Evolutionary conservation across 2,888 invertebrate species (phyloP).

Genomic region (Liodrosophila aerea): DNA sequence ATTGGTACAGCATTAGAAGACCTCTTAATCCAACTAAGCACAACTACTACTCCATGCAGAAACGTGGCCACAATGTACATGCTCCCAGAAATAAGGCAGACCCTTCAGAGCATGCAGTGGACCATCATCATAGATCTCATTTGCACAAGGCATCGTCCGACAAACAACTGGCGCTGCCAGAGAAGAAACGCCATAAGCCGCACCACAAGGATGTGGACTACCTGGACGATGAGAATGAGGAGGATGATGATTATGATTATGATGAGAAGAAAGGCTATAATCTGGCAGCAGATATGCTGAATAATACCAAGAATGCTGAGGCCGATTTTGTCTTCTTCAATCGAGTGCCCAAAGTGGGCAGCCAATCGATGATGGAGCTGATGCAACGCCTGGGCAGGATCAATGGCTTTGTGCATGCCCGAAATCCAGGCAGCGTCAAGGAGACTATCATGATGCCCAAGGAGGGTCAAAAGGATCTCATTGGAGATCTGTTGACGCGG

Average conservation of each 20-base stretch:
- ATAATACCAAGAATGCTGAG: slow-evolving; percentile 79
- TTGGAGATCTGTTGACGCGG: slow-evolving; percentile 86
- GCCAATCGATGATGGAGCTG: slow-evolving; percentile 94
- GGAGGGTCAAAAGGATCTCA: slow-evolving; percentile 88
- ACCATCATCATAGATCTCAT: slow-evolving; percentile 36
- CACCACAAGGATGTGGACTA: not conserved
- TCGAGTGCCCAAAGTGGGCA: slow-evolving; percentile 94
- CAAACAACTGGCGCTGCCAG: slow-evolving; percentile 48
- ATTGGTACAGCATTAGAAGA: not conserved
- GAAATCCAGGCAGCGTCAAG: slow-evolving; percentile 91
- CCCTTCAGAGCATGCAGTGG: slow-evolving; percentile 1
- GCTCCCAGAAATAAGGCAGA: slow-evolving; percentile 30
- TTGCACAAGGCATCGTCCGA: slow-evolving; percentile 48
- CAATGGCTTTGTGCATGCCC: slow-evolving; percentile 82
- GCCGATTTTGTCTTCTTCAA: slow-evolving; percentile 92
- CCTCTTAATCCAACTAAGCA: slow-evolving; percentile 10
- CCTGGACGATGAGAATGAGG: slow-evolving; percentile 8
- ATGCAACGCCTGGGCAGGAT: slow-evolving; percentile 85
- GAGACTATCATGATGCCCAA: slow-evolving; percentile 91
- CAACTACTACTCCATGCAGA: slow-evolving; percentile 47
- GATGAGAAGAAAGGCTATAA: slow-evolving; percentile 39
- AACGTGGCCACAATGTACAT: slow-evolving; percentile 51
- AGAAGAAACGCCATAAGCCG: slow-evolving; percentile 6
- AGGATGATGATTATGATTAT: slow-evolving; percentile 24
- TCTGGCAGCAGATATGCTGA: slow-evolving; percentile 65